phyloP scores from a whole-genome alignment of 2,888 invertebrate genomes.

The Nycteola revayana region DNA sequence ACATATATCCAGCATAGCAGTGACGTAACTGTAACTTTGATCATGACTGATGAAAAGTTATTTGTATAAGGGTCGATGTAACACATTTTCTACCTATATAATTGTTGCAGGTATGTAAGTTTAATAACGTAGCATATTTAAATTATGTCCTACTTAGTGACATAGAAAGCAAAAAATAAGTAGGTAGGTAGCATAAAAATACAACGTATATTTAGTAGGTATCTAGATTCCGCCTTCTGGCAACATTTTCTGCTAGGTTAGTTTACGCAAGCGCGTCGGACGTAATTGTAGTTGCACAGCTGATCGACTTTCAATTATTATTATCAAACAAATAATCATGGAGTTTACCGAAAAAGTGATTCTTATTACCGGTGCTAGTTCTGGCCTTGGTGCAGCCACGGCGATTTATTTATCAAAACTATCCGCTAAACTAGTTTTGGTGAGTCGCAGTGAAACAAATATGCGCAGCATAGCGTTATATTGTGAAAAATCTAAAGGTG shows the following conservation, averaged over 20 bases:
- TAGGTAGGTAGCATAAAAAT: too few relatives aligned
- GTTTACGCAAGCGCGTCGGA: constrained; percentile 22
- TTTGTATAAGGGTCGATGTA: too few relatives aligned
- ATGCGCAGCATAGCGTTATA: constrained; percentile 81
- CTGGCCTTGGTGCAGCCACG: constrained; percentile 86
- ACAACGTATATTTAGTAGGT: not conserved
- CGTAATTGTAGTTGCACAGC: too few relatives aligned
- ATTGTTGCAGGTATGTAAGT: too few relatives aligned
- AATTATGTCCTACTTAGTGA: too few relatives aligned
- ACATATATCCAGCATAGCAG: too few relatives aligned
- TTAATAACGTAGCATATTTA: too few relatives aligned
- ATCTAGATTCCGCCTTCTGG: constrained; percentile 1
- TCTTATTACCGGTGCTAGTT: constrained; percentile 84
- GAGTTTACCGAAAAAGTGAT: constrained; percentile 82
- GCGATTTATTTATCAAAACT: constrained; percentile 83
- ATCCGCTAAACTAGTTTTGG: constrained; percentile 82
- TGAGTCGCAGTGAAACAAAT: constrained; percentile 85
- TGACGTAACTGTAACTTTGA: too few relatives aligned
- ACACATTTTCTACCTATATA: too few relatives aligned
- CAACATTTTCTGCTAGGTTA: constrained; percentile 22
- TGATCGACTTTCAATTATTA: not conserved
- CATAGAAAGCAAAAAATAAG: too few relatives aligned
- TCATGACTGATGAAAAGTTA: too few relatives aligned
- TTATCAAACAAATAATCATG: constrained; percentile 53
- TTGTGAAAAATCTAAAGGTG: constrained; percentile 58